Evolutionary conservation across 2,888 invertebrate genomes (phyloP), one percentile per base, ranked within the genome.

Genomic region (Lasioglossum malachurum): DNA sequence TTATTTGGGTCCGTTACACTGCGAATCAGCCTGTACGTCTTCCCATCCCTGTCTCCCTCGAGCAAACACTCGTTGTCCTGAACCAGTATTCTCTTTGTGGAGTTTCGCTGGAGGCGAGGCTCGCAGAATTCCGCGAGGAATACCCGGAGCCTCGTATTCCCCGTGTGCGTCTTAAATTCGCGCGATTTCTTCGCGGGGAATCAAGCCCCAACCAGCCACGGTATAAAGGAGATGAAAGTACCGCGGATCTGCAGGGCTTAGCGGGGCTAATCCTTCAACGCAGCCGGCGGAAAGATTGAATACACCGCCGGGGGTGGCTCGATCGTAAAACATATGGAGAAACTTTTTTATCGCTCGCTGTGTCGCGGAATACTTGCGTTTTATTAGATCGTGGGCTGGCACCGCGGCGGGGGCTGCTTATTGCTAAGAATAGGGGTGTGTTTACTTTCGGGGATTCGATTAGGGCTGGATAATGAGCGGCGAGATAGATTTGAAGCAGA

Each of bases 181-280:
- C 87, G 35, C 74, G 79, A 86, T 82, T 88, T 84, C 83, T 80
- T 72, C 76, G 76, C 23, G 57, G 31, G 69, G 74, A 80, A 82
- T 80, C 86, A 78, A 69, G 84, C 79, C 82, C 79, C 64, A 69
- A 41, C 69, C 69, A 41, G 69, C n/a, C 69, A n/a, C 41, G 31
- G 35, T 53, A 75, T 74, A 31, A 83, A 71, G 71, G 71, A 81
- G 73, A 73, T 67, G 79, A 78, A 80, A 83, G 83, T 88, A 84
- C 80, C 87, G 78, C 67, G 82, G 64, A 77, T 75, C 41, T 74
- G 71, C 69, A 73, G 80, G 72, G 79, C 74, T 80, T 69, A 82
- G 86, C 80, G 67, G 67, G 53, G 49, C 80, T 89, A 89, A 89
- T 89, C 78, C 75, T 80, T 77, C 77, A 80, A 64, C 75, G 73